phyloP scores from a whole-genome alignment of 2,113 vertebrate species.

The Prunella fulvescens region DNA sequence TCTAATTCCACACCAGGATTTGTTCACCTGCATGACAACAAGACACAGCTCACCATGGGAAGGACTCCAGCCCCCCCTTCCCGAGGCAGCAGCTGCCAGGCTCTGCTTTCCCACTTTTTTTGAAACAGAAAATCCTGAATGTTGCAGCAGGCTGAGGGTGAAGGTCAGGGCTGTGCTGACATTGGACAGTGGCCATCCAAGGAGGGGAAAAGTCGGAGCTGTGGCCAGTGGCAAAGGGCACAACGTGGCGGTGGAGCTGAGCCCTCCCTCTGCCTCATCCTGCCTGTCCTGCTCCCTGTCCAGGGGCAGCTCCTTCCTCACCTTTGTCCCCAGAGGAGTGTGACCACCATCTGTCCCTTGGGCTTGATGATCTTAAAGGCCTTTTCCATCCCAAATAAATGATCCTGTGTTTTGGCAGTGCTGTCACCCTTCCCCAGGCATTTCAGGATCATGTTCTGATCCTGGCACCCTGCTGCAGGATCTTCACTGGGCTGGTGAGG shows the following conservation, averaged over 20 bases:
- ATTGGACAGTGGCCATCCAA: not conserved
- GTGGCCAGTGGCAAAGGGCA: not conserved
- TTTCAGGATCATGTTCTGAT: not conserved
- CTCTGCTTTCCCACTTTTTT: not conserved
- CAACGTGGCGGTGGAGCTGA: fast-evolving
- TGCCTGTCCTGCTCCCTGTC: not conserved
- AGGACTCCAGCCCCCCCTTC: not conserved
- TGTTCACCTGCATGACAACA: not conserved
- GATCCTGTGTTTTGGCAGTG: not conserved
- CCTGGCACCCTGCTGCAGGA: not conserved
- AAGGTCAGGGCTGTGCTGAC: not conserved
- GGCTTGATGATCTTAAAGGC: not conserved
- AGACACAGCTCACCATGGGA: not conserved
- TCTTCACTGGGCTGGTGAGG: not conserved
- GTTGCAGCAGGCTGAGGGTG: not conserved
- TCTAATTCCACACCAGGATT: not conserved
- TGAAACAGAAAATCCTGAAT: not conserved
- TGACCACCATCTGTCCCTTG: not conserved
- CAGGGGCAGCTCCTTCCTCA: not conserved
- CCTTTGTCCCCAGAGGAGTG: not conserved
- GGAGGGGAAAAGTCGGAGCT: not conserved
- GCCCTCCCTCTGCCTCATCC: not conserved
- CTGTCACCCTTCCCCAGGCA: not conserved
- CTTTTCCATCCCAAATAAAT: not conserved
- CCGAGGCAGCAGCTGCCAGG: not conserved